Base-by-base conservation (phyloP, 2,113 vertebrate species). In the Marcusenius ussheri region DNA sequence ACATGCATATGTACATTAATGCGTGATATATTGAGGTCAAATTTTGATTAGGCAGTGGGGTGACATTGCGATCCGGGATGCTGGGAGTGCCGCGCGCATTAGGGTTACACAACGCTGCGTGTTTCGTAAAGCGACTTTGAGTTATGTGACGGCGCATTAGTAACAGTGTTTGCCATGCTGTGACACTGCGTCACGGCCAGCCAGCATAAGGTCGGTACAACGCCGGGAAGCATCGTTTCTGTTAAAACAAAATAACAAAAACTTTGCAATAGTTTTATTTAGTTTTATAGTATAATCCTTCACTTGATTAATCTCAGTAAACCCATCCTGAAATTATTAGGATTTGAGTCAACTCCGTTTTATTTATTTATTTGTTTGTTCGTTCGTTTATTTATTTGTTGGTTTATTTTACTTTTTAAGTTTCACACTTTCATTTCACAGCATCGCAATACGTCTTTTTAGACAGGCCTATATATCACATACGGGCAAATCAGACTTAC, bases 61-160 rank as follows among this genome's bases (percentile, higher is more conserved):
- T 51, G 17, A 53, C 27, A 45, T 24, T 53, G 85, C 21, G 9
- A 84, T 39, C 45, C 6, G 5, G 70, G 27, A 77, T 51, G 39
- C 46, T n/a, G n/a, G 49, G 9, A 51, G 77, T 17, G 77, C 19
- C 77, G 77, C 77, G 77, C 77, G 39, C 77, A 83, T 84, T 46
- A 46, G 45, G 83, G 84, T 92, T 92, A 92, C 88, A 89, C 66
- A 92, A 92, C 56, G 70, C 27, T 56, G 42, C 49, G 86, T 90
- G 90, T 90, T 92, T 92, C 17, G 89, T 90, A 89, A 91, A 74
- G 42, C 87, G 35, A 27, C 39, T 91, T 88, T 89, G 31, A 87
- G 35, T 35, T 58, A 90, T 88, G 89, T 56, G 27, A 39, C 39
- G 53, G 51, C 89, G 77, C 89, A 87, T 49, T 90, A 49, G 66